Evolutionary conservation across 2,888 invertebrate species (phyloP), one percentile per base, ranked within the genome.

Genomic region (Plusia festucae): DNA sequence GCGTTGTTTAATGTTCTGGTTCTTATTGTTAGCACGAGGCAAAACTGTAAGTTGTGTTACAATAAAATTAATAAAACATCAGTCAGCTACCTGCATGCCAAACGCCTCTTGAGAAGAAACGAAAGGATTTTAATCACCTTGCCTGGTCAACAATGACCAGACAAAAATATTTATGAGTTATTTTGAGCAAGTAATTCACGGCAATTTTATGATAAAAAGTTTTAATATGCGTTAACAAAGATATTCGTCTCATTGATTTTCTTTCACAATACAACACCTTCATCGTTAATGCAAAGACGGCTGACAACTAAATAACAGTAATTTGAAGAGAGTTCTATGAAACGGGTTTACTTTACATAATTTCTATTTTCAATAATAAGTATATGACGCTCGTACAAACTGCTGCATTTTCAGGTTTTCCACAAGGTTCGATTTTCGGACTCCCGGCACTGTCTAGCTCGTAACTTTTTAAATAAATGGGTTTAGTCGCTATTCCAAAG

Each of bases 171-270:
- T 40, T 40, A 40, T n/a, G n/a, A 40, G n/a, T 49, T 49, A 20
- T 49, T 49, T 49, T 20, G 11, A 49, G n/a, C 40, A 49, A 20
- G 20, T 40, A 40, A n/a, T 49, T 9, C 20, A 49, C 20, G 46
- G 20, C 11, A 9, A 9, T 20, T 11, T 49, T 20, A 16, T 20
- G 20, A 49, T 2, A 49, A 49, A n/a, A 11, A 20, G 9, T 9
- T 24, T 24, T 20, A 18, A 11, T 49, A 49, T 49, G 13, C 18
- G 2, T 0, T 0, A 20, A 49, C 46, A 49, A 49, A 49, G 46
- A 49, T 49, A 11, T 49, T 18, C 18, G 46, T 20, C 1, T 49
- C 46, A 49, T 20, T 49, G 46, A 49, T 49, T 49, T 49, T 49
- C 20, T 20, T 49, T 18, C 7, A 7, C 8, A 20, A 49, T 11